Evolutionary conservation across 1,140 invertebrate species (phyloP), one percentile per base, ranked within the genome.

Genomic region (Chrysomallon squamiferum): DNA sequence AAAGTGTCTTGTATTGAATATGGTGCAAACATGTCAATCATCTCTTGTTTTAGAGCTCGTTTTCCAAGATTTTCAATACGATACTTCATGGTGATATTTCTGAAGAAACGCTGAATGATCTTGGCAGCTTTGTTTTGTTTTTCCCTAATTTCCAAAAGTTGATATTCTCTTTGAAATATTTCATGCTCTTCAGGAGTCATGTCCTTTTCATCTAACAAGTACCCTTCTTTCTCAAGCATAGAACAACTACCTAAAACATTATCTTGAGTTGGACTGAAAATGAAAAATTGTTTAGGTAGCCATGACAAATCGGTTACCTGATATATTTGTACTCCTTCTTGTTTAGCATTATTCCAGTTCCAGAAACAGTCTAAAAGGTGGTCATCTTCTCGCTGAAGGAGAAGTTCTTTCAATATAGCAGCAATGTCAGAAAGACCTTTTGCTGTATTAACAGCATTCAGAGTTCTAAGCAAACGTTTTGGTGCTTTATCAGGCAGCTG

Each of bases 51-150:
- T 4, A 29, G 15, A 15, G 22, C 22, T 30, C 22, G n/a, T 22
- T 22, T 54, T 11, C 15, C 18, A 20, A 54, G 29, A 30, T 54
- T 54, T 15, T 13, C 25, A 54, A 30, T 27, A 27, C 25, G 13
- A 29, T 27, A 27, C 29, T 54, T 54, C 22, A 54, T 27, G 50
- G 25, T 29, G 22, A 54, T 27, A 25, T 30, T 54, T 9, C 25
- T 54, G 50, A 54, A 54, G 50, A 54, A 54, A 15, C 50, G 50
- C 50, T 54, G 50, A 25, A 54, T 5, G 3, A 27, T 30, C 15
- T 30, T 29, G 29, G 50, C 50, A 6, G 50, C 50, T 3, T 27
- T 29, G 25, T 20, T 25, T 54, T 54, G 5, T 54, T 54, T 2
- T 54, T 27, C n/a, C 20, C 15, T 13, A 20, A 20, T 9, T 47